Evolutionary conservation across 2,888 invertebrate species (phyloP), one percentile per base, ranked within the genome.

Genomic region (Drosophila rellima): DNA sequence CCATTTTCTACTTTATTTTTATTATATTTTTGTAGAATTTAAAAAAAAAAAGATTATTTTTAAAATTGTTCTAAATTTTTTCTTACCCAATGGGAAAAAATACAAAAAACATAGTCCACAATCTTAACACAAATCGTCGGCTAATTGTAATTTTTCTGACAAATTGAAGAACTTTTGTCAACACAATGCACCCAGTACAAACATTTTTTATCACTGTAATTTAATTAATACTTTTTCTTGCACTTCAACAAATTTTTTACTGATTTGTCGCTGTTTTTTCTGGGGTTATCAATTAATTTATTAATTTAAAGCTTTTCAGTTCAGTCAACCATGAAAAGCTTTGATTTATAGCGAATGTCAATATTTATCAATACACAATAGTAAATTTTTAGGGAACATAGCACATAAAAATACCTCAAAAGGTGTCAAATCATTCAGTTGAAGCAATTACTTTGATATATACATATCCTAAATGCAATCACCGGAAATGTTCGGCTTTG

Each of bases 401-500:
- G 11, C 7, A 1, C 17, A 17, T 3, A 13, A 31, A 26, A 48
- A n/a, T 15, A 20, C 2, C 29, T 31, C 1, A 39, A 20, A 15
- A 50, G 39, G 4, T 42, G 60, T 11, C 17, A 60, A 51, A 26
- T 51, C 2, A 20, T 3, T 17, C n/a, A 44, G 23, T 20, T 44
- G 2, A 17, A 23, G 5, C 6, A 47, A 54, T 74, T 68, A 56
- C 35, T 54, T 60, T 26, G 29, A 57, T 52, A 47, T 55, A 13
- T 45, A 47, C 23, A 23, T 6, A 23, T 39, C 7, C 10, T 5
- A 10, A 37, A 23, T 33, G 42, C 37, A 15, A 56, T 17, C 17
- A 37, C 50, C 77, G 80, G 69, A 80, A 63, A 39, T 65, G 81
- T 33, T 48, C 3, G 11, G 13, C 4, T 18, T 6, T 33, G 40